Evolutionary conservation across 2,113 vertebrate genomes (phyloP).

Genomic region (Sus scrofa): T2T-Sscrofa CM000813.6:160197001-160197500

Average conservation of each 20-base stretch:
- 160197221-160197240: background rate
- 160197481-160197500: conserved; percentile 31
- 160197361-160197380: background rate
- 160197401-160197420: background rate
- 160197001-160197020: background rate
- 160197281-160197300: background rate
- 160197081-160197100: background rate
- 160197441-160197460: conserved; percentile 77
- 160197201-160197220: background rate
- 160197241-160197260: background rate
- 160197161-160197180: background rate
- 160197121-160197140: background rate
- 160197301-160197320: background rate
- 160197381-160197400: conserved; percentile 40
- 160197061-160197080: background rate
- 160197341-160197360: background rate
- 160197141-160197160: background rate
- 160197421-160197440: conserved; percentile 70
- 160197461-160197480: conserved; percentile 60
- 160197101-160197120: background rate
- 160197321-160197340: background rate
- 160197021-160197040: background rate
- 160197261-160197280: background rate
- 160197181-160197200: background rate
- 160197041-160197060: background rate